A percentile compares a stretch with the other conserved stretches of the same genome.
Evolutionary conservation across 2,113 vertebrate species (phyloP).

Genomic region (Pollachius pollachius): DNA sequence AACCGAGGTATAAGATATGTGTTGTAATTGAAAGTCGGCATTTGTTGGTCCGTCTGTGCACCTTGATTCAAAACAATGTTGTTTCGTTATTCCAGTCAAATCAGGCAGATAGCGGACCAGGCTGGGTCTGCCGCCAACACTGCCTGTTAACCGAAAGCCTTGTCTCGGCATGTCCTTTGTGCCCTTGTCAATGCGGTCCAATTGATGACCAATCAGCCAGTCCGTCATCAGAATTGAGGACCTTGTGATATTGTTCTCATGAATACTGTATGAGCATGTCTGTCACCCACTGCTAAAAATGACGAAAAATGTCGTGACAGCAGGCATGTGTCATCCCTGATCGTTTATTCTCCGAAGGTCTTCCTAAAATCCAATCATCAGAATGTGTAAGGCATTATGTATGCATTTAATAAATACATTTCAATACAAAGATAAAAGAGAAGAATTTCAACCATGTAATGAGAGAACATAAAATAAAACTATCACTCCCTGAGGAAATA

Average conservation of each 20-base stretch:
- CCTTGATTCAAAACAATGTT: constrained; percentile 22
- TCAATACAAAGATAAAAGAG: too few species aligned
- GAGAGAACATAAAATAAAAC: too few species aligned
- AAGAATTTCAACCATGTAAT: too few species aligned
- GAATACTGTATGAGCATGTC: constrained; percentile 59
- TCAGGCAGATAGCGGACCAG: constrained; percentile 22
- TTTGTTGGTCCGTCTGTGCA: constrained; percentile 1
- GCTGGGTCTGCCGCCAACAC: not conserved
- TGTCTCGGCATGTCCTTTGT: constrained; percentile 47
- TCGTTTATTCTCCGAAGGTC: constrained; percentile 6
- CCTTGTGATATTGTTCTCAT: constrained; percentile 49
- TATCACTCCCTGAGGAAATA: too few species aligned
- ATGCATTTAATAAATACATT: too few species aligned
- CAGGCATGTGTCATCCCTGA: constrained; percentile 21
- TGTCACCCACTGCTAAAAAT: constrained; percentile 54
- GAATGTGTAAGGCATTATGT: too few species aligned
- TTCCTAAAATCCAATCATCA: constrained; percentile 12
- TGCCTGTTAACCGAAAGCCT: constrained; percentile 12
- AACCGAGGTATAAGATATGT: constrained; percentile 25
- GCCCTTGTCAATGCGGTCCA: constrained; percentile 57
- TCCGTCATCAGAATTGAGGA: constrained; percentile 37
- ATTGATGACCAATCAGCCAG: constrained; percentile 63
- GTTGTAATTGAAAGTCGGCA: constrained; percentile 24
- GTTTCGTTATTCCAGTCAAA: constrained; percentile 18
- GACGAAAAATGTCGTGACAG: constrained; percentile 68